Evolutionary conservation across 2,113 vertebrate genomes (phyloP), one percentile per base, ranked within the genome.

Genomic region (Lathamus discolor): DNA sequence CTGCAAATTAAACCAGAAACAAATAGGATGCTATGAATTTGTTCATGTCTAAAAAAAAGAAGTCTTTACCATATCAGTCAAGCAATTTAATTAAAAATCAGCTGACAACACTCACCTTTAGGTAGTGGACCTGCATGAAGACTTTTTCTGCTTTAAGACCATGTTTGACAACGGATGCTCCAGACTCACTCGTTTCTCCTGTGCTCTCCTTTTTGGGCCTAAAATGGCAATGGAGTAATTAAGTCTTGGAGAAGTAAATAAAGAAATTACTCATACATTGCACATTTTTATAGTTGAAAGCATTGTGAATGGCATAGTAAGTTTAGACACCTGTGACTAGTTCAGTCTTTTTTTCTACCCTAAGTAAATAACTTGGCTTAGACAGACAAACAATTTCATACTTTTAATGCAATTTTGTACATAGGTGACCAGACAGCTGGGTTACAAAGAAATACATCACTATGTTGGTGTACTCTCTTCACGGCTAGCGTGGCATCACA

Each of bases 91-190:
- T 10, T 63, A 72, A 80, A 88, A 83, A 79, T 25, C 51, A 67
- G 13, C 27, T 43, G 43, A 49, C 20, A 52, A 59, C 3, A 35
- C 97, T 98, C 92, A 99, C 99, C 98, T 99, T 99, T 92, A 99
- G 98, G 94, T 99, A 99, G 97, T 99, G 99, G 75, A 99, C 98
- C 85, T 99, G 99, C 99, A 99, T 98, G 97, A 99, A 99, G 77
- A 90, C 91, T 97, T 99, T 99, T 94, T 98, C 99, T 37, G 99
- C 98, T 96, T 98, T 99, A 91, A 99, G 99, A 75, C 98, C 99
- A 22, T 99, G 98, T 97, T 99, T 99, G 69, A 99, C 97, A 23
- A 98, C 46, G 31, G 98, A 99, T 33, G 99, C 98, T 90, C 99
- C 99, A 11, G 99, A 99, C 48, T 99, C 98, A 68, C 97, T 99